Evolutionary conservation across 2,113 vertebrate genomes (phyloP).

Genomic region (Dissostichus mawsoni): DNA sequence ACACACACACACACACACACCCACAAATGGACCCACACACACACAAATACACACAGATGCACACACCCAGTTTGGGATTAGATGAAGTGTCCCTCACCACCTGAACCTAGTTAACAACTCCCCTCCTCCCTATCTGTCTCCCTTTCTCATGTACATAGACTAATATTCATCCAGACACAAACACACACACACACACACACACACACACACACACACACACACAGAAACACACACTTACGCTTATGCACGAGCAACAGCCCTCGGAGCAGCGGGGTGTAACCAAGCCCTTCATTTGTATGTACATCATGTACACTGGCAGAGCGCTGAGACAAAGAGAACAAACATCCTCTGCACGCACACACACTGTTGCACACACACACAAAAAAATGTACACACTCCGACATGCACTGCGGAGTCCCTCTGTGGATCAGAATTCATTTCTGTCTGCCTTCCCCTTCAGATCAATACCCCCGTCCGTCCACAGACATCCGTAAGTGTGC

Average conservation of each 20-base stretch:
- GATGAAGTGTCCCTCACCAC: constrained; percentile 59
- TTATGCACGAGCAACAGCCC: constrained; percentile 58
- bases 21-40: not conserved
- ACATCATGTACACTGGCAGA: constrained; percentile 68
- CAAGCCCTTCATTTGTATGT: constrained; percentile 83
- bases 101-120: constrained; percentile 66
- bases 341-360: constrained; percentile 57
- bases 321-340: constrained; percentile 76
- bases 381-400: constrained; percentile 40
- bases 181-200: constrained; percentile 27
- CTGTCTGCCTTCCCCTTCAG: constrained; percentile 77
- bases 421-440: constrained; percentile 78
- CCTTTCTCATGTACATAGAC: constrained; percentile 27
- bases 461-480: constrained; percentile 79
- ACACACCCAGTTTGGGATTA: constrained; percentile 22
- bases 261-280: constrained; percentile 77
- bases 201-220: constrained; percentile 36
- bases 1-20: constrained; percentile 5
- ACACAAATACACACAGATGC: not conserved
- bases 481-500: constrained; percentile 76
- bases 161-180: too few relatives aligned
- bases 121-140: constrained; percentile 51
- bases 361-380: not conserved
- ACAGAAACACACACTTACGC: constrained; percentile 14
- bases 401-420: constrained; percentile 62